Evolutionary conservation across 1,140 invertebrate species (phyloP), one percentile per base, ranked within the genome.

Genomic region (Drosophila bocki): DNA sequence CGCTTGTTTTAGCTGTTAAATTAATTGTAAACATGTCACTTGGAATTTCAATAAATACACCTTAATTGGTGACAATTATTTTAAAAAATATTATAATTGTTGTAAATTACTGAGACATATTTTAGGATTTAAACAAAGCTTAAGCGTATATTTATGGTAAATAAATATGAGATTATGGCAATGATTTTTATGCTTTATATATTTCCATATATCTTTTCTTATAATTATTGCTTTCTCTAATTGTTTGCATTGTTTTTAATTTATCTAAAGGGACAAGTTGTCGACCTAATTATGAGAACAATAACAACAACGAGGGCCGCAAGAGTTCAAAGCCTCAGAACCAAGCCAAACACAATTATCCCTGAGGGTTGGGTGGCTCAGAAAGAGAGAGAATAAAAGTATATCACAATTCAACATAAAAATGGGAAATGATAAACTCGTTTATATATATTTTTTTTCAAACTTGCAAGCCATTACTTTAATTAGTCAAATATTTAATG

Each of bases 401-500:
- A 35, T 17, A 57, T 39, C 22, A 47, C 37, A 63, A 56, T 57
- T 32, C n/a, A 54, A 42, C 41, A 44, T 75, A 29, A 61, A 35
- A 70, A 60, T 65, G 26, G 17, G 9, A 45, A 63, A 60, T 59
- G 62, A 80, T 63, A 58, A 69, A 63, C 54, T 48, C 47, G 60
- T 72, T 82, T 65, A 45, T 56, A 9, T 45, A 45, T 48, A 13
- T 17, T 17, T 50, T 32, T 32, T 53, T 37, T 54, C 51, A 54
- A 37, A 35, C 87, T 90, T 71, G 75, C 68, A 64, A 80, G 39
- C 81, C 85, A 90, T 90, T 90, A 90, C 80, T 90, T 90, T 90
- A 90, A 90, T 90, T 90, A 90, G 85, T 90, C 59, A 85, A 85
- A 90, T 85, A 79, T 81, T 74, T 81, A 85, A 90, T 82, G 80